Evolutionary conservation across 2,113 vertebrate species (phyloP), one percentile per base, ranked within the genome.

Genomic region (Callospermophilus lateralis): DNA sequence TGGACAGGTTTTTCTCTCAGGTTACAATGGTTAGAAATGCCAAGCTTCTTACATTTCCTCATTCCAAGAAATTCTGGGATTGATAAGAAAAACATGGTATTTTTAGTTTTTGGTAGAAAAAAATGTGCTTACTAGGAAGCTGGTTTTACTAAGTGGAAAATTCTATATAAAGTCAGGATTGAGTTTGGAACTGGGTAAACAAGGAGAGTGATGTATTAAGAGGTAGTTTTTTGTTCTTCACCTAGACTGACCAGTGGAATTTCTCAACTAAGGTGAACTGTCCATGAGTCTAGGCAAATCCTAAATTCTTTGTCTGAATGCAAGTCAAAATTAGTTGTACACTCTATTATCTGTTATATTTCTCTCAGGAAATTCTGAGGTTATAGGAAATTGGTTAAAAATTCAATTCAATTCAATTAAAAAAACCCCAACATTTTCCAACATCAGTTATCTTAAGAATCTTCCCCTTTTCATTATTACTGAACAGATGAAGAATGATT

Each of bases 231-330:
- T 93, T 85, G 11, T 73, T 89, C 7, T 85, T 32, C 6, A 19
- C 74, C 17, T 39, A 51, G 8, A 39, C 42, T 28, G 13, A 24
- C 1, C 13, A 45, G 81, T 77, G 8, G 9, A 0, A 58, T 79
- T 51, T 92, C 5, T 68, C 79, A 12, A n/a, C 3, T 26, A 20
- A 55, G 32, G 5, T 77, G 11, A 32, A 32, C 15, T 19, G 2
- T 16, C 0, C 48, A 32, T 86, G 34, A 42, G 8, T 17, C 61
- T 84, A 34, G 3, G 22, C 3, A 16, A 55, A n/a, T 2, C 0
- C 4, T 2, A 28, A 32, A 4, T 77, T 79, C 12, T 77, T 84
- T 53, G 17, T 5, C n/a, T 34, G 1, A 84, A 92, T 4, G 45
- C 39, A 48, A 61, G 39, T 6, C 48, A 70, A 4, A 58, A 4